Evolutionary conservation across 2,888 invertebrate species (phyloP).

Genomic region (Euproctis similis): DNA sequence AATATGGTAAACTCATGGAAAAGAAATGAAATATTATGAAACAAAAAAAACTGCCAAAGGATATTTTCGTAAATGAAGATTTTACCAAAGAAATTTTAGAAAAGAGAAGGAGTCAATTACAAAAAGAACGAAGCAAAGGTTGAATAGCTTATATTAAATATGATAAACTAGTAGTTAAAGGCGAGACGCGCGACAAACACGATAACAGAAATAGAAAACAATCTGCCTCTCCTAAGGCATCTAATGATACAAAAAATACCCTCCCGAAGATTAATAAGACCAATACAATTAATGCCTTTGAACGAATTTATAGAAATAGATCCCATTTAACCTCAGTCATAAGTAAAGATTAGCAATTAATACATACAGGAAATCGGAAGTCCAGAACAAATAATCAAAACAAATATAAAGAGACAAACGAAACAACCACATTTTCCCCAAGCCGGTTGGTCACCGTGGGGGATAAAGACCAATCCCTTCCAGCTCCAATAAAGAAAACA

Average conservation of each 20-base stretch:
- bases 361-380: slow-evolving; percentile 3
- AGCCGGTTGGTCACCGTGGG: too few species aligned
- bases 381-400: neutral
- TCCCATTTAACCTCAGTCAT: slow-evolving; percentile 5
- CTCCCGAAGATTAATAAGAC: slow-evolving; percentile 6
- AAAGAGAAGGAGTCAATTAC: slow-evolving; percentile 6
- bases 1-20: too few species aligned
- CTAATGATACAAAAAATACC: slow-evolving; percentile 1
- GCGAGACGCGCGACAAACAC: neutral
- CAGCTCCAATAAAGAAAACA: too few species aligned
- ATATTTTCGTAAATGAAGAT: slow-evolving; percentile 5
- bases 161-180: slow-evolving; percentile 4
- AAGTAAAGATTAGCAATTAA: slow-evolving; percentile 9
- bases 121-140: slow-evolving; percentile 4
- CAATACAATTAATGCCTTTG: slow-evolving; percentile 7
- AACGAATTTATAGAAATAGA: slow-evolving; percentile 7
- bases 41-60: slow-evolving; percentile 6
- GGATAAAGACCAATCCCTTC: too few species aligned
- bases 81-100: slow-evolving; percentile 9
- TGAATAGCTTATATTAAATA: slow-evolving; percentile 3
- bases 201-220: slow-evolving; percentile 1
- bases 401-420: neutral
- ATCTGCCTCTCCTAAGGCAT: slow-evolving; percentile 1
- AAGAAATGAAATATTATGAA: neutral
- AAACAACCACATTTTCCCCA: slow-evolving; percentile 1